Evolutionary conservation across 2,888 invertebrate species (phyloP), one percentile per base, ranked within the genome.

Genomic region (Diarsia dahlii): DNA sequence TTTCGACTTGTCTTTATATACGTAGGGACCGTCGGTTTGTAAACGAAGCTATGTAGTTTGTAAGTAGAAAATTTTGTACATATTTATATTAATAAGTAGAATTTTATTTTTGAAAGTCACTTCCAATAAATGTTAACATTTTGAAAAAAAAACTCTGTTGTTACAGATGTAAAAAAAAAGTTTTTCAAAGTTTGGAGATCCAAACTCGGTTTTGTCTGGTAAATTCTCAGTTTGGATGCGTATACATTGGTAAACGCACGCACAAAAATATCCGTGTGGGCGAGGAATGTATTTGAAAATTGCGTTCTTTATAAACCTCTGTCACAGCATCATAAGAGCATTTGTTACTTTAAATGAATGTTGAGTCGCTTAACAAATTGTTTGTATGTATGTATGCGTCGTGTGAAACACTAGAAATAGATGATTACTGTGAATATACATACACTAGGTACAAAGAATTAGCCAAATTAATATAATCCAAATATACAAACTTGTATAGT

Each of bases 401-500:
- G 50, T 82, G 85, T 85, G 67, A 77, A 83, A 82, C 74, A 84
- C 76, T 82, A 69, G 65, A 46, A 78, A 79, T 71, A 73, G 63
- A 83, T 80, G 85, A 85, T 87, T 83, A 80, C 66, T 88, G 84
- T 89, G 83, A 86, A 85, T 83, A 87, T 82, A 84, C 84, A 87
- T 80, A 84, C 84, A 84, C 76, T 92, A 91, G 89, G 91, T 93
- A 93, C 93, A 93, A 94, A 92, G 87, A 92, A 87, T 85, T 92
- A 93, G 93, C 92, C 92, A 93, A 94, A 94, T 90, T 90, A 89
- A 90, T 89, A 87, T 81, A 89, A 92, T 91, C 74, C 91, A 92
- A 93, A 89, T 86, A 88, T 91, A 90, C 90, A 89, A 76, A 86
- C 74, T 88, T 90, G 71, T 74, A 81, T 76, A 82, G 23, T 63